Percentiles rank a stretch among this genome's conserved stretches.
Conservation (phyloP, 2,888 invertebrate species). For the Leptura quadrifasciata region DNA sequence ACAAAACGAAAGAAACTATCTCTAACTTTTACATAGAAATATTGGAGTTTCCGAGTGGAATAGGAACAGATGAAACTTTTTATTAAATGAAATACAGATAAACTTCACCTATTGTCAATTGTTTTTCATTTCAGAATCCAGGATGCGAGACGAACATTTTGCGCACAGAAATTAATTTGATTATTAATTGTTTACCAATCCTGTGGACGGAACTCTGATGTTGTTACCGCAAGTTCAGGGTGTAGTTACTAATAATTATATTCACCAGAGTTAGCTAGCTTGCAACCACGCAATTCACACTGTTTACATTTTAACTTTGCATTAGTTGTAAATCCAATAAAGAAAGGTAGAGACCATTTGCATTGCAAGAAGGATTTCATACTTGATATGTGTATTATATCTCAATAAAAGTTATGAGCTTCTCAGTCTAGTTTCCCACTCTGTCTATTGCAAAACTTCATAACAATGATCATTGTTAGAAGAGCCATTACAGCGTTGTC, state of each 20-base stretch:
- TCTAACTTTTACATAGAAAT: too few species aligned
- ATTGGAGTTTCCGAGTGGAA: too few species aligned
- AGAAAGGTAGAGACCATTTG: constrained; percentile 5
- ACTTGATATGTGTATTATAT: constrained; percentile 5
- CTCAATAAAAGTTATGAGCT: constrained; percentile 14
- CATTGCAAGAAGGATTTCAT: constrained; percentile 18
- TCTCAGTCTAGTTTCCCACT: constrained; percentile 26
- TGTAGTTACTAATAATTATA: constrained; percentile 1
- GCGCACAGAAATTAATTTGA: neutral
- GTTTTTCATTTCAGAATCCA: too few species aligned
- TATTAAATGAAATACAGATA: too few species aligned
- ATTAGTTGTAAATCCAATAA: constrained; percentile 5
- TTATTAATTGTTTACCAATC: neutral
- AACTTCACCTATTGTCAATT: too few species aligned
- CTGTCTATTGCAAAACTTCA: constrained; percentile 43
- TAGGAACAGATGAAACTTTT: too few species aligned
- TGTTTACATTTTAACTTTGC: constrained; percentile 4
- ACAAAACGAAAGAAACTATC: too few species aligned
- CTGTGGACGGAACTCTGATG: neutral
- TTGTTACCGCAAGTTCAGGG: neutral
- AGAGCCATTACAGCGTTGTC: constrained; percentile 44
- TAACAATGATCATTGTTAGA: constrained; percentile 51
- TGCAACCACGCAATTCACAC: neutral
- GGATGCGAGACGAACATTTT: too few species aligned
- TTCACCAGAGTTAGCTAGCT: neutral